Conservation (phyloP, 1,140 invertebrate genomes). For the Dendrolimus punctatus region DNA sequence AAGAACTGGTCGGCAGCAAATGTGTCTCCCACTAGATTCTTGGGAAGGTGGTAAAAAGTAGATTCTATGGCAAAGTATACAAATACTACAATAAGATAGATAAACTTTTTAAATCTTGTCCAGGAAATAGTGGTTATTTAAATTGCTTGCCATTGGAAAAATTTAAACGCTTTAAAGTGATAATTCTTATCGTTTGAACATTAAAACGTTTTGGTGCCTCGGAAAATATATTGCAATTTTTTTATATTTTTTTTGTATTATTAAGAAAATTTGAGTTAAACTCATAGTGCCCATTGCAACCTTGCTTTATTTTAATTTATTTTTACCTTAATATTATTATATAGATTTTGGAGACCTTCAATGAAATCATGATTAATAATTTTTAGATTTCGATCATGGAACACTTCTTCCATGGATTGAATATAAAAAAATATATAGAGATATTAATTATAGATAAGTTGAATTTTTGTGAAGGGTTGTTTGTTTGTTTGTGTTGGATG, state of each 20-base stretch:
- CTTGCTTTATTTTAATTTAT: constrained; percentile 63
- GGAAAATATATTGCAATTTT: constrained; percentile 5
- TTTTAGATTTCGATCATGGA: no score
- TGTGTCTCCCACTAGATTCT: no score
- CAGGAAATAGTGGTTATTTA: no score
- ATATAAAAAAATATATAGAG: constrained; percentile 12
- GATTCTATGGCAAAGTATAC: no score
- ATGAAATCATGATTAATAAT: no score
- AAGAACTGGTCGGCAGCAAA: no score
- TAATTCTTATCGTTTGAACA: no score
- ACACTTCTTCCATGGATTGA: background rate
- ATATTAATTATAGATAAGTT: background rate
- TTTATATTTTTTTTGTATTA: constrained; percentile 30
- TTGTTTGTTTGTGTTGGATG: constrained; percentile 23
- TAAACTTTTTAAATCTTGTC: no score
- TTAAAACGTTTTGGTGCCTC: constrained; percentile 14
- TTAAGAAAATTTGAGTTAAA: constrained; percentile 56
- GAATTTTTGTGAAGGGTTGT: constrained; percentile 12
- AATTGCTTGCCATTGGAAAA: no score
- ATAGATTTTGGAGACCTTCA: background rate
- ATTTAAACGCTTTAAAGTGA: no score
- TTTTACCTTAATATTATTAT: constrained; percentile 4
- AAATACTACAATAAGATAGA: no score
- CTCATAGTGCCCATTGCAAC: constrained; percentile 50
- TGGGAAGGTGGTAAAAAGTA: no score